Conservation (phyloP, 2,888 invertebrate species). For the Petrolisthes cinctipes region DNA sequence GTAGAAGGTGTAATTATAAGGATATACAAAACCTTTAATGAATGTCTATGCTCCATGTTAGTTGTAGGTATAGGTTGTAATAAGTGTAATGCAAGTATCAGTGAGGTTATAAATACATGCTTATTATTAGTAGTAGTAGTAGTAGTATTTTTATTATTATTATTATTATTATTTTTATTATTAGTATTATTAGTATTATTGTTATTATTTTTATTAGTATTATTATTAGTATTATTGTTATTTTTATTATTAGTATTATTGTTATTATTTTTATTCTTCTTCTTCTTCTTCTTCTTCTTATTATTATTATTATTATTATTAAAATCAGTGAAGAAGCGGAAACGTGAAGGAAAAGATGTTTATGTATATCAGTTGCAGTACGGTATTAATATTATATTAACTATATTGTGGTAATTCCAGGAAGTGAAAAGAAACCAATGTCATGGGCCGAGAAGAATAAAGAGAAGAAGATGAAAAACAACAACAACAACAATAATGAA, state of each 20-base stretch:
- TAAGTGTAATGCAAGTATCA: neutral
- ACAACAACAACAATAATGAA: conserved; percentile 4
- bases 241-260: too few species aligned
- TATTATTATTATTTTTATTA: too few species aligned
- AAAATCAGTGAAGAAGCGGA: too few species aligned
- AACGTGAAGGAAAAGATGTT: too few species aligned
- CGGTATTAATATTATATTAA: neutral
- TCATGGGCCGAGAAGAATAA: conserved; percentile 49
- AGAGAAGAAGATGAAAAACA: neutral
- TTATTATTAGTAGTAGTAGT: too few species aligned
- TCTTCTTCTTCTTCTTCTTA: too few species aligned
- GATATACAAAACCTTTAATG: neutral
- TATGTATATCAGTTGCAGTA: too few species aligned
- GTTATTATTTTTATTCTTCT: neutral
- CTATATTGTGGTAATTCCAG: conserved; percentile 9
- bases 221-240: neutral
- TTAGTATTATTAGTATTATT: too few species aligned
- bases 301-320: neutral
- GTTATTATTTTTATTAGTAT: neutral
- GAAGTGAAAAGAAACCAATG: conserved; percentile 28
- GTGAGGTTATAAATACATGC: neutral
- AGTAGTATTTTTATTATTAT: too few species aligned
- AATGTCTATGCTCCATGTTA: neutral
- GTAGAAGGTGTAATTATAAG: neutral
- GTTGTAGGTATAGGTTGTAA: neutral